Evolutionary conservation across 1,140 invertebrate genomes (phyloP), one percentile per base, ranked within the genome.

Genomic region (Drosophila mojavensis): DNA sequence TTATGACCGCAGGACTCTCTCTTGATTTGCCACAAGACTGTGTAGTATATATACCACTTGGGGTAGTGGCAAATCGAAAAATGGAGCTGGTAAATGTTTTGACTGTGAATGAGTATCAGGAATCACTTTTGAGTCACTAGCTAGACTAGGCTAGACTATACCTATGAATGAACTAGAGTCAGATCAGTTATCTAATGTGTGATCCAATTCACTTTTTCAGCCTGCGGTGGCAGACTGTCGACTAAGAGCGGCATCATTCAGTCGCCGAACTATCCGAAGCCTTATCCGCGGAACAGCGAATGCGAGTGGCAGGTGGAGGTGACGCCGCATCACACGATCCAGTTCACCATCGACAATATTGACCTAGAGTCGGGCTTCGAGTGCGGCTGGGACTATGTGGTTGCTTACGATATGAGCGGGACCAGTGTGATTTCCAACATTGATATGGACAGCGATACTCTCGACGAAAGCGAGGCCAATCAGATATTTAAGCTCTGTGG

Each of bases 291-390:
- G 36, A 93, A 94, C 79, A 92, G 94, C 50, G 94, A 96, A 64
- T 98, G 97, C 81, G 94, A 94, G 48, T 98, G 96, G 96, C 86
- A 94, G 0, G 94, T 98, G 48, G 92, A 93, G 61, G 95, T 97
- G 3, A 94, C 95, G n/a, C 72, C 85, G 48, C 93, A 95, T 92
- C 96, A 97, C 89, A 86, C 92, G 51, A 93, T 94, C 15, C 74
- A 92, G 50, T 90, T 94, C 5, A 92, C 91, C 5, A 78, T 94
- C 39, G 60, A 92, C 7, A 93, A 93, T 50, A 93, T 97, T 63
- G 94, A 96, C 75, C 63, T 97, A 10, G 94, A 95, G 74, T 53
- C 76, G n/a, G 92, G 85, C 15, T 81, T 43, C 1, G 93, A 94
- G 50, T 96, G 95, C 76, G 85, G 91, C 2, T 94, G 93, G 70